A percentile compares a stretch with the other conserved stretches of the same genome.
These are phyloP conservation scores for Masticophis lateralis DNA, from an alignment of 2,797 vertebrate genomes.

Conservation along the genomic window DNA sequence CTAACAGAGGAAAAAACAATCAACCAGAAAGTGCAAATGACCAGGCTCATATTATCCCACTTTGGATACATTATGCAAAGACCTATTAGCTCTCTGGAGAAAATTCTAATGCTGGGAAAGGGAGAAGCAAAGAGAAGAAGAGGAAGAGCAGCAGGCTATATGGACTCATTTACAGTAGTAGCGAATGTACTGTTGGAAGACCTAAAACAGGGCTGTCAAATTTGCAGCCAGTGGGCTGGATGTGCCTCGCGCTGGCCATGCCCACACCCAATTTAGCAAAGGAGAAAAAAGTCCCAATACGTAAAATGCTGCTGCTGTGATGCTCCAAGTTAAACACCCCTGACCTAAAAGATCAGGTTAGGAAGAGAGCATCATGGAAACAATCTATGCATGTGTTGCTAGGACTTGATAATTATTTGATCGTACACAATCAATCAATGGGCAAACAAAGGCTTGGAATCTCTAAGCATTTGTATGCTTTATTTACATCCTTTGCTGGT, in stretches of 20 bases:
- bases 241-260: no score
- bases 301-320: no score
- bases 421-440: background rate
- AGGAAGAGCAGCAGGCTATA: background rate
- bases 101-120: background rate
- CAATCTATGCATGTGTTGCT: background rate
- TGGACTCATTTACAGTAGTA: background rate
- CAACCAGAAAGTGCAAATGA: background rate
- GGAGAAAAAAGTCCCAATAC: no score
- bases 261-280: no score
- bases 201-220: no score
- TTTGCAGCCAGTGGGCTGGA: accelerated
- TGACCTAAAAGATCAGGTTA: background rate
- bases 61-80: background rate
- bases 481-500: background rate
- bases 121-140: background rate
- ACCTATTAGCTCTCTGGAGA: background rate
- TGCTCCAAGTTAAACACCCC: no score
- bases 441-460: background rate
- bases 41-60: background rate
- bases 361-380: background rate
- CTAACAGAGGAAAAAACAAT: background rate
- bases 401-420: background rate
- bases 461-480: background rate
- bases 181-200: background rate